Evolutionary conservation across 2,888 invertebrate species (phyloP), one percentile per base, ranked within the genome.

Genomic region (Tinea trinotella): DNA sequence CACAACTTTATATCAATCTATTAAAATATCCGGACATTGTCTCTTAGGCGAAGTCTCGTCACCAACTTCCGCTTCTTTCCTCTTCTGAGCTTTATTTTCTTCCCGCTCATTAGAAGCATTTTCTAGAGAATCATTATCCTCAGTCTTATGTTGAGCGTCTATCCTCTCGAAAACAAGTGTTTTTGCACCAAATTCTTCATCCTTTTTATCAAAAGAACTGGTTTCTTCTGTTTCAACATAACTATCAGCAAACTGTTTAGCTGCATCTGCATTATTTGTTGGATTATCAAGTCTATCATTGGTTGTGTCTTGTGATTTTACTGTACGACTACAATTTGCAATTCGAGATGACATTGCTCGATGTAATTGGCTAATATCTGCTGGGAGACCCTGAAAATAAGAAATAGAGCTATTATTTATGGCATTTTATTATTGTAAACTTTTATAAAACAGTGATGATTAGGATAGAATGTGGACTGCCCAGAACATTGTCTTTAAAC

Each of bases 31-130:
- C 20, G 78, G 76, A 64, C 84, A 81, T 68, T 73, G 84, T 80
- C 83, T 76, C 68, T 85, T 85, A 22, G 79, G 73, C n/a, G 77
- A 70, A 0, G 71, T 72, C 57, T 75, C 76, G 19, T 76, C 75
- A 12, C 71, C 74, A 6, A 61, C 10, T 1, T 52, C 64, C 3
- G 76, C 72, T 58, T 83, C 84, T 73, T 71, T 83, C 65, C 76
- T 68, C 64, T 79, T 84, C 57, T 76, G 64, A 20, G 68, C 60
- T 64, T 71, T 81, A 54, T 63, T 56, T 63, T 87, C 63, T 57
- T 67, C 59, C 61, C 17, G 30, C 9, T 67, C 67, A 17, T 67
- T 61, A 15, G 62, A 60, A 58, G 67, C 62, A 49, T 69, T 67
- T 22, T 73, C 70, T 24, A 36, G 34, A 24, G 13, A 13, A 3